Conservation (phyloP, 2,888 invertebrate genomes). For the Ophraella communa region DNA sequence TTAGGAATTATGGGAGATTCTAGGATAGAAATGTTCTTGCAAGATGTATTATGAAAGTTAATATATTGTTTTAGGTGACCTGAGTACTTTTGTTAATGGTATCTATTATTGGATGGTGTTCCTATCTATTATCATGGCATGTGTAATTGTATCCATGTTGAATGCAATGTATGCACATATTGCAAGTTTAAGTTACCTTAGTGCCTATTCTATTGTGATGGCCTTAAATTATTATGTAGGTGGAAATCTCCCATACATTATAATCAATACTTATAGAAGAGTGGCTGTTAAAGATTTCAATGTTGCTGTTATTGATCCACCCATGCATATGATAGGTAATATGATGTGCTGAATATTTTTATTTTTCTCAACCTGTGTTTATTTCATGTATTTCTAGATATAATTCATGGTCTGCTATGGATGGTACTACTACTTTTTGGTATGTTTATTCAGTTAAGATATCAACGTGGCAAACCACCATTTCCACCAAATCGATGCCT, state of each 20-base stretch:
- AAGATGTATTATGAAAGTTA: too few species aligned
- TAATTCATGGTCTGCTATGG: constrained; percentile 65
- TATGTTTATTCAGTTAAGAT: constrained; percentile 64
- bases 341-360: too few species aligned
- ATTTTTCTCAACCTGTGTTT: too few species aligned
- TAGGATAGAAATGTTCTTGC: too few species aligned
- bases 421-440: constrained; percentile 63
- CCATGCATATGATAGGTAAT: constrained; percentile 68
- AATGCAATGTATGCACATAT: constrained; percentile 66
- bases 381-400: constrained; percentile 63
- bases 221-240: constrained; percentile 71
- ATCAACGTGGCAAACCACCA: constrained; percentile 66
- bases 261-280: constrained; percentile 71
- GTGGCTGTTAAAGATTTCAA: constrained; percentile 67
- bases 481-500: constrained; percentile 68
- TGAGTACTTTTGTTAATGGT: constrained; percentile 61
- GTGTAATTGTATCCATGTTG: constrained; percentile 54
- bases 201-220: constrained; percentile 68
- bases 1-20: too few species aligned
- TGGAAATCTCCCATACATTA: constrained; percentile 71
- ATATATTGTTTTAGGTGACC: constrained; percentile 62
- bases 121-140: constrained; percentile 48
- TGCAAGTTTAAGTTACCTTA: constrained; percentile 69
- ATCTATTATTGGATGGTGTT: constrained; percentile 72
- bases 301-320: constrained; percentile 66